Evolutionary conservation across 2,888 invertebrate species (phyloP).

Genomic region (Limulus polyphemus): DNA sequence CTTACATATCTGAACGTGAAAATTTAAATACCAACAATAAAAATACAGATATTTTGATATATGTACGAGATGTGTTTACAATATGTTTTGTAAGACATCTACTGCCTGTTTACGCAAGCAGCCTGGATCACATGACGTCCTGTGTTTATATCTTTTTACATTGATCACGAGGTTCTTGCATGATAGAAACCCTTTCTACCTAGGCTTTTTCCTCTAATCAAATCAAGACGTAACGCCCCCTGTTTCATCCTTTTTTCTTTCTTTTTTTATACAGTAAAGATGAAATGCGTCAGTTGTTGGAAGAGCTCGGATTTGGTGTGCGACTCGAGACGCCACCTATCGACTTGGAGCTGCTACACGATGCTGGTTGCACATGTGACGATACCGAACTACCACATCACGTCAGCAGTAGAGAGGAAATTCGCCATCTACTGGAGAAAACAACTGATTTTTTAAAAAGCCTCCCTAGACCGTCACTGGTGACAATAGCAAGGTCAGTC

Average conservation of each 20-base stretch:
- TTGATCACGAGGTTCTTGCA: not conserved
- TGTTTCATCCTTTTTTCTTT: not conserved
- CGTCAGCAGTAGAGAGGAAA: conserved; percentile 54
- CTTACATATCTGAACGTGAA: too few species aligned
- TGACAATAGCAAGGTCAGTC: conserved; percentile 54
- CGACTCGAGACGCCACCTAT: too few species aligned
- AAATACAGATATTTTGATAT: too few species aligned
- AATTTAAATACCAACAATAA: too few species aligned
- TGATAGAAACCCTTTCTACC: not conserved
- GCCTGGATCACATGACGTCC: too few species aligned
- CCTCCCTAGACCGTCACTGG: conserved; percentile 53
- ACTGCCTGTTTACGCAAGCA: too few species aligned
- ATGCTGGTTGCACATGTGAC: conserved; percentile 78
- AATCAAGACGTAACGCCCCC: not conserved
- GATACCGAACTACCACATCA: conserved; percentile 70
- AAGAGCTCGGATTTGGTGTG: too few species aligned
- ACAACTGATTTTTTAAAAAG: conserved; percentile 46
- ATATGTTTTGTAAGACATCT: too few species aligned
- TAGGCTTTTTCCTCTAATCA: not conserved
- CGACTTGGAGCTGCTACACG: conserved; percentile 51
- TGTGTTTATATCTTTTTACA: not conserved
- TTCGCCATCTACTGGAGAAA: conserved; percentile 47
- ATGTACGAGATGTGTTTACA: too few species aligned
- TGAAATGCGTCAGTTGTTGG: not conserved
- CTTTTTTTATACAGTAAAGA: not conserved